These are phyloP conservation scores for Cliona cf. orientalis DNA, from an alignment of 37 sponge, comb jelly and placozoan species.

Conservation along the genomic window DNA sequence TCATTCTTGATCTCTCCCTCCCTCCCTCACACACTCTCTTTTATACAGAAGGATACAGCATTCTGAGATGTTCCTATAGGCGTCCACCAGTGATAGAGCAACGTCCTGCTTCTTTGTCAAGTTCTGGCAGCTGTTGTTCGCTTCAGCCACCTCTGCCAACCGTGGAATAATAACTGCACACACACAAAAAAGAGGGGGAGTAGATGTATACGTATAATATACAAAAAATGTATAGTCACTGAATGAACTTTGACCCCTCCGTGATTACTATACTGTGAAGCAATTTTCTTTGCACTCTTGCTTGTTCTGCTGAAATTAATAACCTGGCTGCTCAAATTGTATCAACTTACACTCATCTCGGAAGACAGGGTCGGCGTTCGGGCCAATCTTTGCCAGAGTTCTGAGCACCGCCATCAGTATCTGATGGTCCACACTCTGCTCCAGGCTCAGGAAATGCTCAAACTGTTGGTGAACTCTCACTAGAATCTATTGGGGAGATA, in stretches of 20 bases:
- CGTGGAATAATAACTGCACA: conserved; percentile 82
- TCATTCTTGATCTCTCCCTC: too few species aligned
- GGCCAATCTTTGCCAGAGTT: conserved; percentile 78
- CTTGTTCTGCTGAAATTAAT: background rate
- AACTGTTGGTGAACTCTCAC: conserved; percentile 71
- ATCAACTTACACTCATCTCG: conserved; percentile 83
- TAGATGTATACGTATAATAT: background rate
- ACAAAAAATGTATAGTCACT: background rate
- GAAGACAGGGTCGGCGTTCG: conserved; percentile 85
- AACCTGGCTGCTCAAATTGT: too few species aligned
- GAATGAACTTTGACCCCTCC: background rate
- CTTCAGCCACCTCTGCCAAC: conserved; percentile 36
- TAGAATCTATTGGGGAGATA: conserved; percentile 24
- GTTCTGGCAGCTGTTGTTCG: conserved; percentile 58
- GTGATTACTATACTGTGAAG: too few species aligned
- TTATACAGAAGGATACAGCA: conserved; percentile 81
- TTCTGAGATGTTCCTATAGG: conserved; percentile 74
- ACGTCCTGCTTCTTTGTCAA: conserved; percentile 68
- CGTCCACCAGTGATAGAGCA: conserved; percentile 61
- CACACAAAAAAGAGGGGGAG: background rate
- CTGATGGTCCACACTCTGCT: conserved; percentile 54
- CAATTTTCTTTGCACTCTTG: background rate
- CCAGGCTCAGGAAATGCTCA: conserved; percentile 54
- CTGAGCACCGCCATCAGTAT: conserved; percentile 65
- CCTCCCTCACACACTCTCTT: too few species aligned